Percentiles rank a stretch among this genome's conserved stretches.
Conservation (phyloP, 2,888 invertebrate species). For the Aleiodes testaceus region DNA sequence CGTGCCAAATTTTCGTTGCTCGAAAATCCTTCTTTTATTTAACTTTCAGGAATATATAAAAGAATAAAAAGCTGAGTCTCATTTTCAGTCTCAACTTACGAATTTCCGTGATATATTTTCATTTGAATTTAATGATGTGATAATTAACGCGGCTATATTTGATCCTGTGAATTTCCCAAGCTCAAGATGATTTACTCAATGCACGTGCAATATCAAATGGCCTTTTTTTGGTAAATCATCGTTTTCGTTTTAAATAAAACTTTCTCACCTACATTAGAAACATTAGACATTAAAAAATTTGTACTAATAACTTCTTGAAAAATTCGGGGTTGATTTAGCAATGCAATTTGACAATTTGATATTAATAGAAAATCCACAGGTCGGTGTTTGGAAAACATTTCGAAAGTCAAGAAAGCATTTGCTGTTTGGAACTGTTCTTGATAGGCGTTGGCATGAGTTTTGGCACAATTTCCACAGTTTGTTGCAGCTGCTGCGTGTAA, state of each 20-base stretch:
- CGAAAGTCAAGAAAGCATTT: background rate
- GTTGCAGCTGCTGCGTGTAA: background rate
- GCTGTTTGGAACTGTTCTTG: conserved; percentile 8
- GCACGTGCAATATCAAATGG: conserved; percentile 4
- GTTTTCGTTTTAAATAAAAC: background rate
- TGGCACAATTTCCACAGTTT: background rate
- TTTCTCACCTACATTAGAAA: no score
- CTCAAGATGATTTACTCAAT: background rate
- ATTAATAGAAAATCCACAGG: conserved; percentile 17
- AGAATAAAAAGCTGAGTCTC: background rate
- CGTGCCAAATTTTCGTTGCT: conserved; percentile 53
- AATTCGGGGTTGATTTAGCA: no score
- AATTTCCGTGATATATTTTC: conserved; percentile 7
- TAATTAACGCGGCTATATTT: conserved; percentile 19
- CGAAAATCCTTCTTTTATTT: conserved; percentile 25
- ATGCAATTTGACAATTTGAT: background rate
- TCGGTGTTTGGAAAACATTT: background rate
- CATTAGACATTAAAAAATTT: no score
- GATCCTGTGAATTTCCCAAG: background rate
- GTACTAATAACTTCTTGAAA: no score
- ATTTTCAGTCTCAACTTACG: background rate
- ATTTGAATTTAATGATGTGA: conserved; percentile 17
- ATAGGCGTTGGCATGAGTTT: background rate
- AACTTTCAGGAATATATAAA: background rate
- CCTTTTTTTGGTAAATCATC: background rate